phyloP scores from a whole-genome alignment of 2,113 vertebrate species.

The Isurus oxyrinchus region DNA sequence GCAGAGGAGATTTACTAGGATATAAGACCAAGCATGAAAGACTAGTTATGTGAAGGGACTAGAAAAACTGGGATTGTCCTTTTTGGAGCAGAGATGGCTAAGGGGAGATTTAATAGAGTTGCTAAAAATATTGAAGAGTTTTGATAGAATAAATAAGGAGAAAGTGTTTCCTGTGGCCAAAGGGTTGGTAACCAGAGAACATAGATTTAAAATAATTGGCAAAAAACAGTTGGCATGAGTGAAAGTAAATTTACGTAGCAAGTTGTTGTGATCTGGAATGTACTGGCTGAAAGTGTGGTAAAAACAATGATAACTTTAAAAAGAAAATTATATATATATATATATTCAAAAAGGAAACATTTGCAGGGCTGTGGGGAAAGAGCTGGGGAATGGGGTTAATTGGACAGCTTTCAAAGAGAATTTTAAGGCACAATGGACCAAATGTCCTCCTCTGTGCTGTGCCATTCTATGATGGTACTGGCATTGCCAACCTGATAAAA shows the following conservation, averaged over 20 bases:
- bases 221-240: background rate
- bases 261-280: background rate
- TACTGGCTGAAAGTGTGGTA: background rate
- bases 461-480: background rate
- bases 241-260: background rate
- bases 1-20: background rate
- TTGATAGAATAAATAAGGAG: background rate
- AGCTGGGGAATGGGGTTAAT: background rate
- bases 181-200: background rate
- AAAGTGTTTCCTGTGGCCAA: background rate
- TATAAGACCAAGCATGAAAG: background rate
- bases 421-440: background rate
- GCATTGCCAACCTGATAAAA: background rate
- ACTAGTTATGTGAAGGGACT: background rate
- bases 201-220: background rate
- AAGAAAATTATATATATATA: background rate
- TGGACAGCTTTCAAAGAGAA: background rate
- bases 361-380: background rate
- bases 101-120: background rate
- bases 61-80: background rate
- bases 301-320: background rate
- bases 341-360: background rate
- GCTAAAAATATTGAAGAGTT: background rate
- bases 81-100: background rate
- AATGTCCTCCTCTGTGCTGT: background rate